phyloP scores from a whole-genome alignment of 2,113 vertebrate species.

The Eleginops maclovinus region DNA sequence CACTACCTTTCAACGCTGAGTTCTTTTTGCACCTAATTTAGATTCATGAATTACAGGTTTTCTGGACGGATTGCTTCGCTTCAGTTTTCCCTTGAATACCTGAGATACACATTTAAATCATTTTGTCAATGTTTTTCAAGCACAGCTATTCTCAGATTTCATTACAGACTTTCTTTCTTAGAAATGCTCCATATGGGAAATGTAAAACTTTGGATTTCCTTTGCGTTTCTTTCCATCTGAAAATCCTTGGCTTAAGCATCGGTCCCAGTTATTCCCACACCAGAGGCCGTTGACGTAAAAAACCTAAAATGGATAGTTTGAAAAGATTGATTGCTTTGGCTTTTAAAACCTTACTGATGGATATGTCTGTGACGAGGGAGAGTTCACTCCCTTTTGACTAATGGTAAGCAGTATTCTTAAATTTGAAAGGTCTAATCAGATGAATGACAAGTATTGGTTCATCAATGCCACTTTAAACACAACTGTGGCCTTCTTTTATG shows the following conservation, averaged over 20 bases:
- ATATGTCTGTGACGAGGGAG: slow-evolving; percentile 5
- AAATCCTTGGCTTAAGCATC: slow-evolving; percentile 31
- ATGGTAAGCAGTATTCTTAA: slow-evolving; percentile 11
- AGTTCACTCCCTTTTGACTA: slow-evolving; percentile 1
- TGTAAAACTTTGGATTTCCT: slow-evolving; percentile 27
- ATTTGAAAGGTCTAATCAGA: not conserved
- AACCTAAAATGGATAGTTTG: slow-evolving; percentile 13
- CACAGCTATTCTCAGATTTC: slow-evolving; percentile 46
- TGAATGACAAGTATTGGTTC: slow-evolving; percentile 8
- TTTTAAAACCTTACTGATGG: slow-evolving; percentile 30
- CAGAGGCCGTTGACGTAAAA: slow-evolving; percentile 19
- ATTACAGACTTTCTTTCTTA: slow-evolving; percentile 31
- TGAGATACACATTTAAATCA: slow-evolving; percentile 28
- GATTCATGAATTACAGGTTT: slow-evolving; percentile 31
- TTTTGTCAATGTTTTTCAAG: slow-evolving; percentile 33
- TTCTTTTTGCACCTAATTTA: slow-evolving; percentile 42
- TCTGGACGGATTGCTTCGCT: not conserved
- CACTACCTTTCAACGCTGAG: slow-evolving; percentile 18
- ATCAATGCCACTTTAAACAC: slow-evolving; percentile 32
- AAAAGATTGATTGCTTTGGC: slow-evolving; percentile 20
- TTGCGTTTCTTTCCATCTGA: slow-evolving; percentile 49
- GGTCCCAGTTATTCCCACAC: slow-evolving; percentile 13
- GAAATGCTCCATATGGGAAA: slow-evolving; percentile 47
- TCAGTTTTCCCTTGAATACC: slow-evolving; percentile 34
- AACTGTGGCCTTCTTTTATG: slow-evolving; percentile 11